Evolutionary conservation across 2,888 invertebrate genomes (phyloP), one percentile per base, ranked within the genome.

Genomic region (Arrhopalites spinosus): DNA sequence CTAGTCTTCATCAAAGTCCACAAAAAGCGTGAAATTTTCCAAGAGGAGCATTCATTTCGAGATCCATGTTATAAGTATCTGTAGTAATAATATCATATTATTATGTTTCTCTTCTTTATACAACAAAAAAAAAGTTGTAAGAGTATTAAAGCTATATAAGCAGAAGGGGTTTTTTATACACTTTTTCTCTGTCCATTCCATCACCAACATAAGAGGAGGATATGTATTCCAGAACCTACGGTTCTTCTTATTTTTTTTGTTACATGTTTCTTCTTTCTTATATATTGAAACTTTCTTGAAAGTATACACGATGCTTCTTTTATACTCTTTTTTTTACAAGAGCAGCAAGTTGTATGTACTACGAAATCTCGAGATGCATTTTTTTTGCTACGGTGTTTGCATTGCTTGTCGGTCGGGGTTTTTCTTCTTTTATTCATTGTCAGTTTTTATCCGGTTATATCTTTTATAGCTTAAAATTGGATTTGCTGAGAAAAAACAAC

Each of bases 1-100:
- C 36, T 7, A 36, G 36, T 61, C 23, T n/a, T n/a, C n/a, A n/a
- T n/a, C n/a, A n/a, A 2, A 61, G 61, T 61, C 61, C 61, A 61
- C 23, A 64, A 64, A 64, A 29, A 29, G 64, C 64, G 30, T 30
- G 30, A 64, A 64, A 64, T 64, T 64, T 64, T 64, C 64, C 64
- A 64, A 30, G 64, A 64, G 27, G n/a, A n/a, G 64, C 30, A 64
- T 27, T 64, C 27, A 15, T 50, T 50, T 2, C 3, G 50, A n/a
- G n/a, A n/a, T n/a, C 15, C 17, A 5, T 50, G 17, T n/a, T 50
- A 15, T 50, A 17, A 3, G n/a, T 50, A 17, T n/a, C 17, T 15
- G 50, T 50, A 50, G 17, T 15, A 50, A 50, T 50, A 50, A n/a
- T n/a, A 15, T n/a, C 15, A 50, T 50, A 17, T 50, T 30, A 11